Base-by-base conservation (phyloP, 64 coral and sea anemone species). In the Stichodactyla helianthus region DNA sequence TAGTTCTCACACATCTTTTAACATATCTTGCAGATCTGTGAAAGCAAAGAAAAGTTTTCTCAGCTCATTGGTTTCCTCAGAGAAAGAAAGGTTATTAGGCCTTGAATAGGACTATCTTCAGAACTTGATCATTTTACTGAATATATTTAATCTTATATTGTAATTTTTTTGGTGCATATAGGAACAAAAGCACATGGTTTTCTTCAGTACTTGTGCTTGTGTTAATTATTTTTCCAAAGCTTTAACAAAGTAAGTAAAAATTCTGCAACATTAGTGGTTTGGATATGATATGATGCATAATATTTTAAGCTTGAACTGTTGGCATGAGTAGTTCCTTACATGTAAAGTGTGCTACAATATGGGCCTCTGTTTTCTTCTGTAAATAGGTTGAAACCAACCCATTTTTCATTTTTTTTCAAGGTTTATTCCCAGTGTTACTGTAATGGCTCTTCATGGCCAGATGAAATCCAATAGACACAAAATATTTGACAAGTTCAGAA, bases 191-290 rank as follows among this genome's bases (percentile, higher is more conserved):
- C 84, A 87, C 19, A 98, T 98, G 89, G 87, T 98, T 13, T 98
- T 98, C 85, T 98, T 94, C 59, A 98, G 92, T 74, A 98, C 95
- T 6, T 98, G 95, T 86, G 95, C 95, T 22, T 94, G 92, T 76
- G 95, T 98, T 2, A 91, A 98, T 77, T 98, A 98, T 52, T 98
- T 98, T 84, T 54, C 79, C 31, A 91, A 94, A 77, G 92, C 92
- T 55, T 71, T 98, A 4, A 77, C 84, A 89, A 94, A 84, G 95
- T 98, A 61, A 82, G 92, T 79, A 50, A 10, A 35, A 51, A 54
- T 28, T 55, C 16, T 27, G 7, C 6, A 22, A 86, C 35, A 59
- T 59, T 12, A 59, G 35, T 44, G 35, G 2, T 44, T 44, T 44
- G 35, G 35, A 44, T 44, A 44, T 44, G 35, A 44, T 44, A 44